Base-by-base conservation (phyloP, 2,113 vertebrate genomes). In the Antennarius striatus region DNA sequence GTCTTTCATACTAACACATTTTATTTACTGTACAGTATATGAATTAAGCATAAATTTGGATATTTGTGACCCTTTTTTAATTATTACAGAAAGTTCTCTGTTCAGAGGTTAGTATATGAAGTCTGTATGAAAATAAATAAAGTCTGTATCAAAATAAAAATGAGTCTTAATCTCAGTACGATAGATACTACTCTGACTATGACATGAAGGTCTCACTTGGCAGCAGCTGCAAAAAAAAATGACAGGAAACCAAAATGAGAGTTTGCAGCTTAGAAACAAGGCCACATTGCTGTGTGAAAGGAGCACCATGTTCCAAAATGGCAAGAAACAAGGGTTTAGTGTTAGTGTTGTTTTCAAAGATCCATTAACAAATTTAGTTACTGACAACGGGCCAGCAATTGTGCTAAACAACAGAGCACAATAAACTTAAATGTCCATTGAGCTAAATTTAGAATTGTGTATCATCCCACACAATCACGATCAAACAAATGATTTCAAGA, bases 191-290 rank as follows among this genome's bases (percentile, higher is more conserved):
- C 16, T 51, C 29, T 72, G 57, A 32, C 62, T 65, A 16, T 78
- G 71, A 75, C 16, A 36, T 36, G 10, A 60, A 54, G 39, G 54
- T 53, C 32, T 82, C 61, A 77, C 49, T 65, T 76, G 73, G 65
- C 70, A 80, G 59, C 32, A 7, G 71, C 65, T 62, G 36, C 51
- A 55, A 81, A 78, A 86, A 78, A 72, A 65, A 57, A 40, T 5
- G 1, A 89, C 85, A 90, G 89, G 90, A 92, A 92, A 88, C 84
- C 85, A 81, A 69, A 80, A 77, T 0, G 42, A 62, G 63, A 40
- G 45, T 36, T 69, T 86, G 83, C 78, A 76, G 77, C 80, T 80
- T 45, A 85, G 75, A 85, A 79, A 75, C 43, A 65, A 85, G 66
- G 71, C 73, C 75, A 79, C 76, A 77, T 43, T 14, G 61, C 51